Evolutionary conservation across 1,140 invertebrate species (phyloP).

Genomic region (Dysdera silvatica): DNA sequence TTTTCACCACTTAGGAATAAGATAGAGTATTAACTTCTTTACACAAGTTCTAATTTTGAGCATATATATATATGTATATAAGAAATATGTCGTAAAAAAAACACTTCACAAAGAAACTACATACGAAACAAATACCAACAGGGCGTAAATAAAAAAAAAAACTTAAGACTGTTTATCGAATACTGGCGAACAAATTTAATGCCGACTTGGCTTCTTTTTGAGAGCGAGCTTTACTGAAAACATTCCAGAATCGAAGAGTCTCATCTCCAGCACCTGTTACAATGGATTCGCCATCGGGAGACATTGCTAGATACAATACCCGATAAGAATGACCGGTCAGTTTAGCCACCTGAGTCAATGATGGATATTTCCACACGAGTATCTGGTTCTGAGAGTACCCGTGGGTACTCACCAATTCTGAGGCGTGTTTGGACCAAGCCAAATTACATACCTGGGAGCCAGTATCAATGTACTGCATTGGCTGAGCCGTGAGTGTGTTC

Average conservation of each 20-base stretch:
- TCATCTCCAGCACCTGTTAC: constrained; percentile 99
- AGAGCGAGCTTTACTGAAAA: constrained; percentile 93
- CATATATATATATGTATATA: too few relatives aligned
- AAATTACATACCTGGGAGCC: constrained; percentile 98
- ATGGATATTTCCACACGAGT: constrained; percentile 98
- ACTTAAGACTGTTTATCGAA: too few relatives aligned
- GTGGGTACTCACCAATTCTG: constrained; percentile 91
- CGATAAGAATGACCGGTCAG: constrained; percentile 95
- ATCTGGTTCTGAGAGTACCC: constrained; percentile 99
- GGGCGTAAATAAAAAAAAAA: too few relatives aligned
- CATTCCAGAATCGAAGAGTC: constrained; percentile 98
- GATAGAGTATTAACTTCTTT: too few relatives aligned
- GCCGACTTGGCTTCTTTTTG: constrained; percentile 91
- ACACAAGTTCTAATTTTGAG: too few relatives aligned
- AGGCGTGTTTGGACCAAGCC: constrained; percentile 98
- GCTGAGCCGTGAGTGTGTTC: constrained; percentile 98
- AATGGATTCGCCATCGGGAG: constrained; percentile 97
- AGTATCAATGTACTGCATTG: constrained; percentile 97
- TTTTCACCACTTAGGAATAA: too few relatives aligned
- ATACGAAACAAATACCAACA: too few relatives aligned
- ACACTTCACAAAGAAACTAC: too few relatives aligned
- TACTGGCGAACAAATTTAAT: constrained; percentile 89
- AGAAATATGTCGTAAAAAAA: too few relatives aligned
- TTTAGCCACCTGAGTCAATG: constrained; percentile 93
- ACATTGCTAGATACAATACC: constrained; percentile 94